Evolutionary conservation across 2,888 invertebrate species (phyloP).

Genomic region (Sesamia inferens): DNA sequence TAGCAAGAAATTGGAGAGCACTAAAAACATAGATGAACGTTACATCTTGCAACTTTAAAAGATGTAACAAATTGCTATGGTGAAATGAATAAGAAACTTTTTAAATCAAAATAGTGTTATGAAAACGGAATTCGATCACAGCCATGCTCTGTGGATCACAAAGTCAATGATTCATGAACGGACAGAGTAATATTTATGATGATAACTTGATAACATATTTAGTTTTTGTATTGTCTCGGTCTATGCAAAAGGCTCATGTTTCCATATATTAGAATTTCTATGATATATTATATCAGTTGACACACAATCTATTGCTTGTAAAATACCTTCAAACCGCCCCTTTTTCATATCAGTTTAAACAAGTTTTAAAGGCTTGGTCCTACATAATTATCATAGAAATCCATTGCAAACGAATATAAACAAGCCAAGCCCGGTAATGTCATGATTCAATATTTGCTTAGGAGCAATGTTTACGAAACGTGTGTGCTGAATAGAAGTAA

Average conservation of each 20-base stretch:
- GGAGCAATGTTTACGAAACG: slow-evolving; percentile 29
- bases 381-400: slow-evolving; percentile 51
- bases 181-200: not conserved
- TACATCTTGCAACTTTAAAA: not conserved
- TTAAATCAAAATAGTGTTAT: not conserved
- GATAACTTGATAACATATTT: not conserved
- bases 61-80: not conserved
- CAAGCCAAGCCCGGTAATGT: slow-evolving; percentile 45
- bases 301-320: slow-evolving; percentile 8
- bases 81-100: not conserved
- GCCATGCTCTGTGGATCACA: not conserved
- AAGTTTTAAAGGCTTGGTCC: slow-evolving; percentile 45
- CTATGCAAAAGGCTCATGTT: not conserved
- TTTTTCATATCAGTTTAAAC: slow-evolving; percentile 49
- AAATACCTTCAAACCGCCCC: slow-evolving; percentile 41
- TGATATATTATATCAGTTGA: slow-evolving; percentile 13
- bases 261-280: not conserved
- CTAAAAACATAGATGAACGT: too few relatives aligned
- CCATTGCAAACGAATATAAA: slow-evolving; percentile 46
- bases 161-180: not conserved
- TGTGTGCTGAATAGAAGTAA: slow-evolving; percentile 34
- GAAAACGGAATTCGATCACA: not conserved
- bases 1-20: too few relatives aligned
- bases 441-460: slow-evolving; percentile 59
- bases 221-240: not conserved